Base-by-base conservation (phyloP, 1,140 invertebrate species). In the Drusus annulatus region DNA sequence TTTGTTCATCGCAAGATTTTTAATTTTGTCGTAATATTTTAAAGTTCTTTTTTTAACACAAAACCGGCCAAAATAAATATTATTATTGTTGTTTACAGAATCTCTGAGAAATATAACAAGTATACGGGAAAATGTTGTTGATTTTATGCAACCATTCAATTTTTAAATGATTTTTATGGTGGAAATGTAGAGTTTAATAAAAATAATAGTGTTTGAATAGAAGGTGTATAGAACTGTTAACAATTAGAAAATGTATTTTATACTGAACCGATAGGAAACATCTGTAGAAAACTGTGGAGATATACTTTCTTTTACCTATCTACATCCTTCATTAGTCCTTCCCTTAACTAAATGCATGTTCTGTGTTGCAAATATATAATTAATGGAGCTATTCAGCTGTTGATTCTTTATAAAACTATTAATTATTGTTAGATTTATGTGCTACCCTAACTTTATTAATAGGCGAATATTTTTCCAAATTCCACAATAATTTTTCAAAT, bases 221-320 rank as follows among this genome's bases (percentile, higher is more conserved):
- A 23, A 65, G 31, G 7, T 71, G 68, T 71, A 52, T 71, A 71
- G 68, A 50, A 17, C 25, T 68, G 63, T 68, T 71, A 54, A 52
- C 45, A 71, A 25, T 71, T 71, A 52, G 68, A 71, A 15, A 71
- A 71, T 71, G 68, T 71, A 71, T 71, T 71, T 71, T 71, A 71
- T 71, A 71, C 68, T 71, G 68, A 25, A 51, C 25, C 19, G 68
- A 71, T 25, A 51, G 5, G 68, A 65, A 31, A 28, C 45, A 31
- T 65, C 36, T 13, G 36, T 45, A 45, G 36, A 45, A 45, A 45
- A 60, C 23, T 60, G 8, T 45, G 36, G 10, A 45, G 36, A 45
- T 13, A 1, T 13, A 45, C 36, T 45, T 45, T 45, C 13, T 45
- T 45, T 45, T 45, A 45, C 36, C 36, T 10, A 21, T 60, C 58